Percentiles rank a stretch among this genome's conserved stretches.
phyloP scores from a whole-genome alignment of 2,113 vertebrate genomes.

The Heterocephalus glaber region DNA sequence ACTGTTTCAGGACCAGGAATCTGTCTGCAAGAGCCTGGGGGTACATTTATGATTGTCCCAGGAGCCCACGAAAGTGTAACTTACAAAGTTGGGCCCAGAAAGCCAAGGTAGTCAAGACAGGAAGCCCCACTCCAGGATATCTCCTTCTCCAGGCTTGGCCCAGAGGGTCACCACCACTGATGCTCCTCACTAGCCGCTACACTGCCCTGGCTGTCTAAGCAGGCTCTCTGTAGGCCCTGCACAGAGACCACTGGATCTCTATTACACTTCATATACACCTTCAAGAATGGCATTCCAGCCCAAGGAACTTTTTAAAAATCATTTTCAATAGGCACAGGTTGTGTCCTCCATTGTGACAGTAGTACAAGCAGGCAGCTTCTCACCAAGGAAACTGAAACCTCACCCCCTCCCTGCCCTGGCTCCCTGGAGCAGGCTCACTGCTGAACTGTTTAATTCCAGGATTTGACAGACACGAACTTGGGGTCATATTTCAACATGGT shows the following conservation, averaged over 20 bases:
- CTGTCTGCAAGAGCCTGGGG: neutral
- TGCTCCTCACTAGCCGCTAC: accelerated
- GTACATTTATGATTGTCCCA: neutral
- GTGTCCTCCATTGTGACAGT: neutral
- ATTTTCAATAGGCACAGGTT: neutral
- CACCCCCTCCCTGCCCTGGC: neutral
- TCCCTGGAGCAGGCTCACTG: neutral
- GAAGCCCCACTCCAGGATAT: neutral
- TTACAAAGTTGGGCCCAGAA: neutral
- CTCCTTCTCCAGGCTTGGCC: neutral
- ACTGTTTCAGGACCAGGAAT: neutral
- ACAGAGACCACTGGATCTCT: neutral
- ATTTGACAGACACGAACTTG: neutral
- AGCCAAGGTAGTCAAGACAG: neutral
- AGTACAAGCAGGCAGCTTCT: neutral
- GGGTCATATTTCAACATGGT: neutral
- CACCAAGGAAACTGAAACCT: neutral
- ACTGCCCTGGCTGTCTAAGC: neutral
- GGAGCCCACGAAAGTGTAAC: neutral
- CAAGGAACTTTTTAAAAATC: neutral
- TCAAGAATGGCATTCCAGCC: neutral
- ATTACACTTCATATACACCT: neutral
- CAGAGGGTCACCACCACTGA: neutral
- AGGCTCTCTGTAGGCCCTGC: neutral
- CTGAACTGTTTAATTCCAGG: neutral